A percentile compares a stretch with the other conserved stretches of the same genome.
phyloP scores from a whole-genome alignment of 2,888 invertebrate genomes.

The Drosophila recens region DNA sequence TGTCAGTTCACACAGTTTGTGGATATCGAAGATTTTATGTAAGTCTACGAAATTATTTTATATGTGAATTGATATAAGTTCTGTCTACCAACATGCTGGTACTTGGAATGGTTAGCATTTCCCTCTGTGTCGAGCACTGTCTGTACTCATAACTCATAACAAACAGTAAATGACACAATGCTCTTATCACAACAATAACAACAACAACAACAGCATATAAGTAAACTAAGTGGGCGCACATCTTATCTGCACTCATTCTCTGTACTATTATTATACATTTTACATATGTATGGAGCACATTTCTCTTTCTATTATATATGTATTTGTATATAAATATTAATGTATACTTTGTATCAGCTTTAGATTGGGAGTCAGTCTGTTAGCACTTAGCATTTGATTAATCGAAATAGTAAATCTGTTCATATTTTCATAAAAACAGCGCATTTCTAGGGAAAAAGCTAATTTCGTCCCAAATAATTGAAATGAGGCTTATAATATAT shows the following conservation, averaged over 20 bases:
- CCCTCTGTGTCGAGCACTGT: neutral
- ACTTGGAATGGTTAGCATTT: neutral
- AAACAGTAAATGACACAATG: constrained; percentile 39
- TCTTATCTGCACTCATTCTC: constrained; percentile 62
- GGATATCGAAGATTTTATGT: constrained; percentile 92
- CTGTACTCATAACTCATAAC: constrained; percentile 25
- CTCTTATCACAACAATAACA: constrained; percentile 41
- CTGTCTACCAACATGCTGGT: neutral
- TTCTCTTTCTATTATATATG: constrained; percentile 29
- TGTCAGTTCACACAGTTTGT: constrained; percentile 89
- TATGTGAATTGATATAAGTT: neutral
- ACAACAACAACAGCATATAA: constrained; percentile 21
- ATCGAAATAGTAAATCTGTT: constrained; percentile 11
- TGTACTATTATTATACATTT: constrained; percentile 58
- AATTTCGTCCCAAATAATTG: neutral
- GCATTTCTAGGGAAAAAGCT: neutral
- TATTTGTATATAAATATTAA: neutral
- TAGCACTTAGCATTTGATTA: constrained; percentile 16
- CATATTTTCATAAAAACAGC: neutral
- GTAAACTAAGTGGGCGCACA: constrained; percentile 29
- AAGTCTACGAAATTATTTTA: constrained; percentile 84
- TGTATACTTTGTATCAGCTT: constrained; percentile 10
- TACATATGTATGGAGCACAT: constrained; percentile 28
- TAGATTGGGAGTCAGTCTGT: constrained; percentile 12
- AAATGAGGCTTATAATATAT: neutral